phyloP scores from a whole-genome alignment of 1,140 invertebrate genomes.

The Galleria mellonella region DNA sequence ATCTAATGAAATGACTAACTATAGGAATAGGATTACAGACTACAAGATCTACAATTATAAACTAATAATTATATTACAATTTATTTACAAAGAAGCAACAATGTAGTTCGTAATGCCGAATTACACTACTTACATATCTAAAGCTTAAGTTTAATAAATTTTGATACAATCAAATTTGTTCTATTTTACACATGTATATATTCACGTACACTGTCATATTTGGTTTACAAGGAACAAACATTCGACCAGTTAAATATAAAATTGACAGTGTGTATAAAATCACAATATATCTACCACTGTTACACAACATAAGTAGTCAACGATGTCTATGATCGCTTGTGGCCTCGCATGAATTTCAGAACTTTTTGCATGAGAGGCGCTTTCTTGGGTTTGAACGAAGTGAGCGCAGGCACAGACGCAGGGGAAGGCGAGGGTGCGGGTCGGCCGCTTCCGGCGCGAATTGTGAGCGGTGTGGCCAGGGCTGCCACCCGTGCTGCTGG shows the following conservation, averaged over 20 bases:
- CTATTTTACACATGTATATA: slow-evolving; percentile 11
- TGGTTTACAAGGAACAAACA: slow-evolving; percentile 39
- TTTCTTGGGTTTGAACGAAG: slow-evolving; percentile 77
- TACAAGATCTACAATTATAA: too few species aligned
- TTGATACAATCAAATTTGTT: slow-evolving; percentile 15
- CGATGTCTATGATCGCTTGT: slow-evolving; percentile 76
- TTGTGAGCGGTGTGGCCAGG: slow-evolving; percentile 59
- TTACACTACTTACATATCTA: not conserved
- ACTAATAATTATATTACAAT: not conserved
- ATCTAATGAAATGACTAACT: not conserved
- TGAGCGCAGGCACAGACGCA: slow-evolving; percentile 11
- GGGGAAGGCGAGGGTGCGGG: slow-evolving; percentile 18
- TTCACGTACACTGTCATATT: slow-evolving; percentile 25
- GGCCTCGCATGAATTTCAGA: slow-evolving; percentile 85
- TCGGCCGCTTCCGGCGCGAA: slow-evolving; percentile 49
- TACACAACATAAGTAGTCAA: too few species aligned
- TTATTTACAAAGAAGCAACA: not conserved
- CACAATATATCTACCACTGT: too few species aligned
- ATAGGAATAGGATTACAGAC: not conserved
- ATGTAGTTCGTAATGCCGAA: not conserved
- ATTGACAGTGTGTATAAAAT: too few species aligned
- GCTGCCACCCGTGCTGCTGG: slow-evolving; percentile 75
- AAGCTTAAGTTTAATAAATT: not conserved
- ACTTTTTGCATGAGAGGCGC: slow-evolving; percentile 92
- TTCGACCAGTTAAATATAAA: too few species aligned